These are phyloP conservation scores for Stylophora pistillata DNA, from an alignment of 64 coral and sea anemone genomes.

Conservation along the genomic window DNA sequence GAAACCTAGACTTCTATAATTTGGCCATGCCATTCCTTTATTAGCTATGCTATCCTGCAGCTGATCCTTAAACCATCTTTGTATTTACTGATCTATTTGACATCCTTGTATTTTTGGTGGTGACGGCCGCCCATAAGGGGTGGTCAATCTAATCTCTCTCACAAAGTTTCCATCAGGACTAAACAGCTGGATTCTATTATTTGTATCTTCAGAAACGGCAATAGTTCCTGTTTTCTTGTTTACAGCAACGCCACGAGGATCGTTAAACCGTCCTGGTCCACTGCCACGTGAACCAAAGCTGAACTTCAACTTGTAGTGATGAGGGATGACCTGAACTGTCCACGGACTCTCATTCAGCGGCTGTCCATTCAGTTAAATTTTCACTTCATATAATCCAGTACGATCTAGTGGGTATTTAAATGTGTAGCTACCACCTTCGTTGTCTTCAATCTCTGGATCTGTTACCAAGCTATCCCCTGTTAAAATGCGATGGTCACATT, in stretches of 20 bases:
- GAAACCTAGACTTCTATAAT: no score
- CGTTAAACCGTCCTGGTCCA: not conserved
- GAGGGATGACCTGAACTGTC: not conserved
- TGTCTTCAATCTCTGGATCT: slow-evolving; percentile 23
- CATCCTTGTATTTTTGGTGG: no score
- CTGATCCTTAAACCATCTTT: no score
- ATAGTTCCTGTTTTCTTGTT: slow-evolving; percentile 15
- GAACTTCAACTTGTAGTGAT: slow-evolving; percentile 11
- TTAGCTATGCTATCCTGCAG: no score
- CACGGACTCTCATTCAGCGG: slow-evolving; percentile 8
- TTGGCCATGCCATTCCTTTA: no score
- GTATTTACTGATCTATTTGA: no score
- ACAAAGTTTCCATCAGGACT: slow-evolving; percentile 4
- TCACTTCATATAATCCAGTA: not conserved
- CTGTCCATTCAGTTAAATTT: slow-evolving; percentile 18
- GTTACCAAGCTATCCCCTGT: not conserved
- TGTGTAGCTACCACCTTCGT: not conserved
- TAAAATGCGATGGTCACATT: not conserved
- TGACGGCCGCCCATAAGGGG: no score
- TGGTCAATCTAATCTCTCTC: slow-evolving; percentile 12
- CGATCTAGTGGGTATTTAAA: slow-evolving; percentile 13
- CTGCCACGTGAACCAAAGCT: not conserved
- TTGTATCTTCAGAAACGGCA: not conserved
- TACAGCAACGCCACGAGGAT: not conserved
- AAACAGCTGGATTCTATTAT: slow-evolving; percentile 30